Percentiles rank a stretch among this genome's conserved stretches.
phyloP scores from a whole-genome alignment of 2,797 vertebrate species.

The Sebastiscus tertius region DNA sequence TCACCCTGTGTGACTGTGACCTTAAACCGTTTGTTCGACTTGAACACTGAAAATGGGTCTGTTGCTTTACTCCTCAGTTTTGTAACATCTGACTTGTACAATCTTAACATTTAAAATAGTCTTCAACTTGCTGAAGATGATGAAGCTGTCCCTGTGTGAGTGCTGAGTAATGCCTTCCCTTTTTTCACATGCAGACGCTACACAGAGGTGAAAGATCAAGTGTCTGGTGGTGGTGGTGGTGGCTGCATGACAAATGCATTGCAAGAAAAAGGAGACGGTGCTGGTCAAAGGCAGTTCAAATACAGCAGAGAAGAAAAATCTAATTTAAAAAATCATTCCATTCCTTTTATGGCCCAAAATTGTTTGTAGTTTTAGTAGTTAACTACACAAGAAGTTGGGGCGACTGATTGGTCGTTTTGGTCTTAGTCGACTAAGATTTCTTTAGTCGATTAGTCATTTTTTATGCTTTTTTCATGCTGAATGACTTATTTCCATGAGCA shows the following conservation, averaged over 20 bases:
- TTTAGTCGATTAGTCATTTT: no score
- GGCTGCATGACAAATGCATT: background rate
- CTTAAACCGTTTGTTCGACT: background rate
- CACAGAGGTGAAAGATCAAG: background rate
- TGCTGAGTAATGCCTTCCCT: background rate
- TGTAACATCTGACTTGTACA: background rate
- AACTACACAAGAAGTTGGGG: no score
- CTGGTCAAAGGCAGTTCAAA: background rate
- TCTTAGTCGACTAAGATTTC: no score
- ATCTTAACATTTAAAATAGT: background rate
- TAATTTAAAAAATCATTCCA: no score
- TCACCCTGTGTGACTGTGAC: background rate
- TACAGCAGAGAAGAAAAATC: background rate
- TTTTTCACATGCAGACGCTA: background rate
- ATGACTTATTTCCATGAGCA: no score
- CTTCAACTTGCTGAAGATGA: background rate
- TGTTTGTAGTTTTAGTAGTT: no score
- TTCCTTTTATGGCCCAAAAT: no score
- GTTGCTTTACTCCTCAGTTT: background rate
- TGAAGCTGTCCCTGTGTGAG: background rate
- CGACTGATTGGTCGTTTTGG: no score
- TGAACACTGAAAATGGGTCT: background rate
- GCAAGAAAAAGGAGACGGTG: background rate
- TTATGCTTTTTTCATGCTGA: no score
- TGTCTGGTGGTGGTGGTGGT: background rate